phyloP scores from a whole-genome alignment of 2,888 invertebrate genomes.

The Sipunculus nudus region DNA sequence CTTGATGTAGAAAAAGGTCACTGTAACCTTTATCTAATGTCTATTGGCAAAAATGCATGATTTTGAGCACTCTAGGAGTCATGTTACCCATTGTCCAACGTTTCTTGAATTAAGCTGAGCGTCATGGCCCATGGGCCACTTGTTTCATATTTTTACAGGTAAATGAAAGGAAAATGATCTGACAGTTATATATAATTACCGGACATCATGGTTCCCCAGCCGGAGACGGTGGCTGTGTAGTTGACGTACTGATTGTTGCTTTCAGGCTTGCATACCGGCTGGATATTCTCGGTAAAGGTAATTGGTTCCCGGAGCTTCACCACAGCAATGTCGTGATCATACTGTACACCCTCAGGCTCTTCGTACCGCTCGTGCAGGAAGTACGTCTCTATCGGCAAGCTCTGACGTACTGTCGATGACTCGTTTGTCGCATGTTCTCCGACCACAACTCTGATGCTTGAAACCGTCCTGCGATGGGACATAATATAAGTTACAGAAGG shows the following conservation, averaged over 20 bases:
- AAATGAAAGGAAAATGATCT: too few relatives aligned
- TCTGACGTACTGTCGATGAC: background rate
- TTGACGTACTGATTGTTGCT: background rate
- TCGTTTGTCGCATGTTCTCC: constrained; percentile 13
- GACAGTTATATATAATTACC: too few relatives aligned
- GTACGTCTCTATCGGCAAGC: background rate
- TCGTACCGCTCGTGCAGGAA: constrained; percentile 18
- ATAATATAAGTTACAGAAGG: too few relatives aligned
- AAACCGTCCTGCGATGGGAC: background rate
- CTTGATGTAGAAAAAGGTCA: too few relatives aligned
- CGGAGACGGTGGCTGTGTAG: constrained; percentile 3
- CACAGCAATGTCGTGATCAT: constrained; percentile 22
- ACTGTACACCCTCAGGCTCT: too few relatives aligned
- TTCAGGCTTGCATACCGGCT: constrained; percentile 16
- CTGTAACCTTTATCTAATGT: too few relatives aligned
- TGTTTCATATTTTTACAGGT: too few relatives aligned
- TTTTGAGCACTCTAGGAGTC: too few relatives aligned
- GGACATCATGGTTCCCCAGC: constrained; percentile 14
- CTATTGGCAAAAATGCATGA: too few relatives aligned
- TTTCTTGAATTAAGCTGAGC: too few relatives aligned
- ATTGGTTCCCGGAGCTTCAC: constrained; percentile 5
- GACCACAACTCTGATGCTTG: background rate
- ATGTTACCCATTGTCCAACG: too few relatives aligned
- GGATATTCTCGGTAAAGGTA: constrained; percentile 5
- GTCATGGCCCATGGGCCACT: too few relatives aligned